Base-by-base conservation (phyloP, 2,113 vertebrate genomes). In the Urocitellus parryii region DNA sequence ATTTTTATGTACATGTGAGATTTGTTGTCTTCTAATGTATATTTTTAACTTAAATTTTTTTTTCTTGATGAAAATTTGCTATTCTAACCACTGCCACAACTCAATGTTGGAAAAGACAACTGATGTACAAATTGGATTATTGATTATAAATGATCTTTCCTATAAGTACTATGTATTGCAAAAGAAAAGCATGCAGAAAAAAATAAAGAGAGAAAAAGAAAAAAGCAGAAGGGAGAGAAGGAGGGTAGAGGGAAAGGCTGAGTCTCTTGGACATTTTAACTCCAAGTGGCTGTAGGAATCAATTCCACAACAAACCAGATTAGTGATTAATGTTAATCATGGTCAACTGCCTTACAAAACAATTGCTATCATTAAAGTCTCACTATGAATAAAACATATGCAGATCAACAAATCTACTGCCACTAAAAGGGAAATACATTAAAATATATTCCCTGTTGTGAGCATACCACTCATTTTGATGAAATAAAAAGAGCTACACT, bases 191-290 rank as follows among this genome's bases (percentile, higher is more conserved):
- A 58, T 20, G 56, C 20, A 22, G 20, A 18, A 39, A 56, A 25
- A 25, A 4, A 2, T 1, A 74, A 20, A 22, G 17, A 14, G 13
- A 14, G 34, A 22, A 25, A 51, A 45, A 37, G 48, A 53, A 53
- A 32, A 8, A 13, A 29, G 2, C 48, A 1, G 39, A 18, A 20
- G 17, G 24, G 10, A 25, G 1, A 4, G 14, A 32, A 1, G 17
- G 5, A 25, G 16, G 5, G 32, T 17, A 12, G 4, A 18, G 12
- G 1, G 14, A 25, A 4, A 17, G 3, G 1, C 17, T 29, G n/a
- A 3, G 20, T 58, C 51, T 25, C 51, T 53, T 53, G 51, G 16
- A 53, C 51, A 53, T 16, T 53, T 17, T 16, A 17, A 53, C 13
- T 53, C n/a, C 4, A 82, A 91, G 17, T 39, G 42, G 53, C 65